A percentile compares a stretch with the other conserved stretches of the same genome.
Conservation (phyloP, 2,888 invertebrate genomes). For the Coleophora flavipennella region DNA sequence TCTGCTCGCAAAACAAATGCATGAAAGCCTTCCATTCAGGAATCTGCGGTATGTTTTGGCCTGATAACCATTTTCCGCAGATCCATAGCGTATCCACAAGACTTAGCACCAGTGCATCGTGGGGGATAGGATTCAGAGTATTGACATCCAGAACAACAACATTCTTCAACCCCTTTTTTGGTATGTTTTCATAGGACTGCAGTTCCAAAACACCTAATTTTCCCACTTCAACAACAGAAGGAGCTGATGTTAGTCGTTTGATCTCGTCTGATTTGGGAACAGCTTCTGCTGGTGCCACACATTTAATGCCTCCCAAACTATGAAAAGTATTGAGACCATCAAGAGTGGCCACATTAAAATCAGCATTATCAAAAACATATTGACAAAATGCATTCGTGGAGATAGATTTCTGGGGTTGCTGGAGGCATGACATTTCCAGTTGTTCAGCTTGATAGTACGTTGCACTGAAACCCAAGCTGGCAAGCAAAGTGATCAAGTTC, state of each 20-base stretch:
- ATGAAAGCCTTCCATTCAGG: background rate
- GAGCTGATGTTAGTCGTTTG: background rate
- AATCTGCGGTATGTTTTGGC: background rate
- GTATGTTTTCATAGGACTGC: background rate
- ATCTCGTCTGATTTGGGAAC: background rate
- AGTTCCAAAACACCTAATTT: background rate
- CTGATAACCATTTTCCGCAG: background rate
- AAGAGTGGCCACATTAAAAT: conserved; percentile 4
- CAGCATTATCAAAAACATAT: no score
- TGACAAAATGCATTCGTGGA: background rate
- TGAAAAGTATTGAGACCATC: conserved; percentile 11
- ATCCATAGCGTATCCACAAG: conserved; percentile 8
- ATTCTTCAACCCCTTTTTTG: background rate
- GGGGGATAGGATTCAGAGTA: background rate
- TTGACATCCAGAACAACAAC: background rate
- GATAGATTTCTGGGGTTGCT: background rate
- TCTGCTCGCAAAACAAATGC: background rate
- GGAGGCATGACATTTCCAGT: conserved; percentile 21
- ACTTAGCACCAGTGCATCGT: conserved; percentile 9
- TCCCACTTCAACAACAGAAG: background rate
- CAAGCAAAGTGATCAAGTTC: conserved; percentile 6
- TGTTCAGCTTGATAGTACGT: conserved; percentile 4
- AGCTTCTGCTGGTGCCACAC: background rate
- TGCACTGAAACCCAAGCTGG: conserved; percentile 9
- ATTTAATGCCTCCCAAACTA: conserved; percentile 10